Base-by-base conservation (phyloP, 2,888 invertebrate genomes). In the Tanytarsus gracilentus region DNA sequence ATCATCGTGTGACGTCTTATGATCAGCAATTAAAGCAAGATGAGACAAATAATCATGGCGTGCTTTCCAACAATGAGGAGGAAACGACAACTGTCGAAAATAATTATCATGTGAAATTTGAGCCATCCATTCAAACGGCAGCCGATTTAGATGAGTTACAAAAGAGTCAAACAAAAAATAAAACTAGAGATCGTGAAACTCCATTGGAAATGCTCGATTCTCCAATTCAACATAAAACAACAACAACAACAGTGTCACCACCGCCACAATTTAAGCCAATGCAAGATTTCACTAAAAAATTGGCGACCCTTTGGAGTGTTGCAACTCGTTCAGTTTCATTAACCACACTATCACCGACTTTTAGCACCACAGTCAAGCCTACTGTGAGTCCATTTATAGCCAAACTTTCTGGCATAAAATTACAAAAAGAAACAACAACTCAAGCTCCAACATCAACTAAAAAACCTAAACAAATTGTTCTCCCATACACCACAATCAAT, bases 381-480 rank as follows among this genome's bases (percentile, higher is more conserved):
- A 8, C 18, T 5, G 21, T 36, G n/a, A 30, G 36, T 23, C 29
- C 55, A 26, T 66, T 66, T 26, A 70, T 68, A 68, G 62, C 63
- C 30, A 68, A 68, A 18, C 64, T 65, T 14, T 63, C 65, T 61
- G 62, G 62, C 53, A 62, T 62, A 16, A 61, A 55, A 39, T 62
- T 58, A 27, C 40, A 66, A 27, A 63, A 66, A 8, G 68, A 67
- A 23, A 66, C 68, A n/a, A 68, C 68, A 64, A 61, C 67, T 44
- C 69, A 69, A 23, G 68, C 70, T 9, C 66, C 70, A 21, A 5
- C 9, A 9, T 55, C 60, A 39, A 69, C 69, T 1, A 78, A 79
- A 66, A 77, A 77, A 66, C 77, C 80, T 5, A 83, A 84, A 69
- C 78, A 89, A 74, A 86, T 89, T 59, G 86, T 90, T 60, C 84